phyloP scores from a whole-genome alignment of 1,140 invertebrate genomes.

The Parapsyche elsis region DNA sequence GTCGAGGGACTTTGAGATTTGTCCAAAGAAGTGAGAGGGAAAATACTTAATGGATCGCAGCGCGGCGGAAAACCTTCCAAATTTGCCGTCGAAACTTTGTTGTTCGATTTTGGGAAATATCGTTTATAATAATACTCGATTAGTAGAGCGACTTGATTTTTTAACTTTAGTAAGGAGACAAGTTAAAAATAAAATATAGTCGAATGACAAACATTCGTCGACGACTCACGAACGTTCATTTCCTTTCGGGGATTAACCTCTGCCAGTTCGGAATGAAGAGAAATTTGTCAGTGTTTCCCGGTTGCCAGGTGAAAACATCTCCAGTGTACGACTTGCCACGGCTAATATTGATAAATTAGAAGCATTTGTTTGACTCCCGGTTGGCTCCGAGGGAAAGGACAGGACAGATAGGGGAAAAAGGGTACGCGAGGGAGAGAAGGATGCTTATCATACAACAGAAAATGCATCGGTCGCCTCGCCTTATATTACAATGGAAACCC shows the following conservation, averaged over 20 bases:
- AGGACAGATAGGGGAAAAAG: background rate
- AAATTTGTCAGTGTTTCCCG: conserved; percentile 44
- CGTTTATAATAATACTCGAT: background rate
- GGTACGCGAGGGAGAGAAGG: background rate
- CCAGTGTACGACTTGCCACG: conserved; percentile 16
- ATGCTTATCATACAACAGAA: conserved; percentile 10
- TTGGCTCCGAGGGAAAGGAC: background rate
- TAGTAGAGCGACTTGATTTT: no score
- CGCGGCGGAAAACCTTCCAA: background rate
- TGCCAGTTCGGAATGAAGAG: conserved; percentile 49
- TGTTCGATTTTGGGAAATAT: no score
- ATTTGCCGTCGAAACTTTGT: no score
- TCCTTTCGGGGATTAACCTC: conserved; percentile 52
- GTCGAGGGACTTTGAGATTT: background rate
- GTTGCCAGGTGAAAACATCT: conserved; percentile 39
- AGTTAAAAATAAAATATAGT: conserved; percentile 5
- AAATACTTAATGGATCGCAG: background rate
- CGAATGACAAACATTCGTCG: background rate
- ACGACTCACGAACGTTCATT: conserved; percentile 44
- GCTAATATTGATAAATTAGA: conserved; percentile 55
- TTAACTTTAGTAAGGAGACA: background rate
- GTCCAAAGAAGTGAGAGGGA: background rate
- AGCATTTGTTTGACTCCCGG: conserved; percentile 46
- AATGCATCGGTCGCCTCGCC: conserved; percentile 41
- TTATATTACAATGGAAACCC: background rate